These are phyloP conservation scores for Pomacea canaliculata DNA, from an alignment of 2,888 invertebrate species.

Conservation along the genomic window DNA sequence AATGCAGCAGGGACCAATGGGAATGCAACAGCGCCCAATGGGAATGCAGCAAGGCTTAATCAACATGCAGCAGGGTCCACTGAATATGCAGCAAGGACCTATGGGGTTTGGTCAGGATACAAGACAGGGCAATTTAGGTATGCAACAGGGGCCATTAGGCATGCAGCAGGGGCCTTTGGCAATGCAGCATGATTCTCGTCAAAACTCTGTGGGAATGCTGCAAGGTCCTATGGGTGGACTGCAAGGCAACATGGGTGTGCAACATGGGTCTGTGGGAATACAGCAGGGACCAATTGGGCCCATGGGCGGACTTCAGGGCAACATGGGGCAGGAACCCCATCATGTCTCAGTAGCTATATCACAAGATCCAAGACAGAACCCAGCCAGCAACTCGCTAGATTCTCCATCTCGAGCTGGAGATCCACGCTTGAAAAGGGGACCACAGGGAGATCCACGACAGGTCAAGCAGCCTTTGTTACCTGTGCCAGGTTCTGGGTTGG, in stretches of 20 bases:
- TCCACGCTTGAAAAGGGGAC: neutral
- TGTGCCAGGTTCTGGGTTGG: neutral
- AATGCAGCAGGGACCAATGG: slow-evolving; percentile 7
- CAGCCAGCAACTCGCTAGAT: neutral
- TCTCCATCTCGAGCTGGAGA: slow-evolving; percentile 4
- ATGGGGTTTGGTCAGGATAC: slow-evolving; percentile 9
- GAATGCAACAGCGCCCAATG: slow-evolving; percentile 5
- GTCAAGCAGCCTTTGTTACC: neutral
- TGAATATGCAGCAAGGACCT: slow-evolving; percentile 17
- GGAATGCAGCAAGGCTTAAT: slow-evolving; percentile 8
- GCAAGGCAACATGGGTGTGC: slow-evolving; percentile 23
- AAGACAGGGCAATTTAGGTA: slow-evolving; percentile 3
- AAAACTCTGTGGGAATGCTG: neutral
- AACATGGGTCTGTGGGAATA: slow-evolving; percentile 1
- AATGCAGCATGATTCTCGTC: slow-evolving; percentile 24
- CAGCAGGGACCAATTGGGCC: slow-evolving; percentile 4
- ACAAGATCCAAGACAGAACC: neutral
- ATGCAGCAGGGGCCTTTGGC: slow-evolving; percentile 23
- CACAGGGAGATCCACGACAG: neutral
- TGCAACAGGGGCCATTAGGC: slow-evolving; percentile 1
- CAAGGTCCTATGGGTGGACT: slow-evolving; percentile 24
- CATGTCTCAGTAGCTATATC: neutral
- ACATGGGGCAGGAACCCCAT: slow-evolving; percentile 1
- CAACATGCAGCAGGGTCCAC: slow-evolving; percentile 12
- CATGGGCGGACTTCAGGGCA: neutral